Evolutionary conservation across 2,797 vertebrate genomes (phyloP).

Genomic region (Bradypodion pumilum): DNA sequence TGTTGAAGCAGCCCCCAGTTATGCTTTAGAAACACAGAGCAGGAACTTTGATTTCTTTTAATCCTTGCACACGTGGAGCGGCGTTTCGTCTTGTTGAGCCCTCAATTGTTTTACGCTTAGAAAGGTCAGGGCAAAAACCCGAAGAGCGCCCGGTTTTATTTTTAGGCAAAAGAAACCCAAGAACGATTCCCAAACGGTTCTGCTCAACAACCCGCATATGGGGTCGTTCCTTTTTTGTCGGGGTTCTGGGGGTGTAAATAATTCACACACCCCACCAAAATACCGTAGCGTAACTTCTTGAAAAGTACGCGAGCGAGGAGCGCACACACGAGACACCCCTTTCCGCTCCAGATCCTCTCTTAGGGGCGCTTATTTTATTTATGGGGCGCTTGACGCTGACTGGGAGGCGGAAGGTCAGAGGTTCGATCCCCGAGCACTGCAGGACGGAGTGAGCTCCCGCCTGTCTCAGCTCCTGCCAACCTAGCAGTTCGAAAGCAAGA

Average conservation of each 20-base stretch:
- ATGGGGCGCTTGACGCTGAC: too few relatives aligned
- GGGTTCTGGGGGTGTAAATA: too few relatives aligned
- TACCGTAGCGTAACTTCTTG: too few relatives aligned
- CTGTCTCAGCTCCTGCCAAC: too few relatives aligned
- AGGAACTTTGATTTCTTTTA: neutral
- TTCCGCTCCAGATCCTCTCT: neutral
- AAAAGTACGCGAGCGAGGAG: neutral
- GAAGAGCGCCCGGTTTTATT: neutral
- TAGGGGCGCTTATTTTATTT: neutral
- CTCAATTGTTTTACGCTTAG: constrained; percentile 21
- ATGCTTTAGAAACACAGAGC: neutral
- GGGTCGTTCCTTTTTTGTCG: neutral
- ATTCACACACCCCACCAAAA: too few relatives aligned
- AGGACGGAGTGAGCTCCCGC: too few relatives aligned
- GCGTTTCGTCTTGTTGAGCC: constrained; percentile 3
- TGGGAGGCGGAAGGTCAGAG: too few relatives aligned
- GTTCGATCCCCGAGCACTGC: too few relatives aligned
- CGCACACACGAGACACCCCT: neutral
- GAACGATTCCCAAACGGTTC: neutral
- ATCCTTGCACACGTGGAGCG: neutral
- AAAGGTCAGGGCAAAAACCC: constrained; percentile 19
- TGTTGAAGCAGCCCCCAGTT: too few relatives aligned
- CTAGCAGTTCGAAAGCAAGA: too few relatives aligned
- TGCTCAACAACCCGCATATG: neutral
- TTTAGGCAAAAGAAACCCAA: neutral